Percentiles rank a stretch among this genome's conserved stretches.
Evolutionary conservation across 1,140 invertebrate genomes (phyloP).

Genomic region (Micrasema minimum): DNA sequence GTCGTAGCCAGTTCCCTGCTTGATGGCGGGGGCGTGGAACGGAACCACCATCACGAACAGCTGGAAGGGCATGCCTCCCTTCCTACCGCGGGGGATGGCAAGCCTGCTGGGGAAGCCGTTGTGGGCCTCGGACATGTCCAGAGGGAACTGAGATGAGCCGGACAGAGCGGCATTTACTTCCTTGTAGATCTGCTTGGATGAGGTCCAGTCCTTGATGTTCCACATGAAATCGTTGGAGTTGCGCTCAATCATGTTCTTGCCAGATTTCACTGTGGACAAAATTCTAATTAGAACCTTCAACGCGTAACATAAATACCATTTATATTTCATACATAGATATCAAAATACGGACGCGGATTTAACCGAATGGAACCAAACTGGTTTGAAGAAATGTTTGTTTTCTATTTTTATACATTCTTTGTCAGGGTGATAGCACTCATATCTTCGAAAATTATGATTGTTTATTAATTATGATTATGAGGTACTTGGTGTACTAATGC

Average conservation of each 20-base stretch:
- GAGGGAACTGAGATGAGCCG: conserved; percentile 56
- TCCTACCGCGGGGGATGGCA: conserved; percentile 70
- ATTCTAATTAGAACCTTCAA: conserved; percentile 7
- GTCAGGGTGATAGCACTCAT: too few relatives aligned
- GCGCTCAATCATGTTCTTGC: conserved; percentile 69
- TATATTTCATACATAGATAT: too few relatives aligned
- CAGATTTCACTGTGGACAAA: conserved; percentile 59
- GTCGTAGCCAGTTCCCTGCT: conserved; percentile 58
- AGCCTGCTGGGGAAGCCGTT: conserved; percentile 72
- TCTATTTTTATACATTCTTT: too few relatives aligned
- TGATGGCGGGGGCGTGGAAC: conserved; percentile 58
- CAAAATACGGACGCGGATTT: too few relatives aligned
- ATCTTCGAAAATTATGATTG: too few relatives aligned
- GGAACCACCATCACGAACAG: conserved; percentile 70
- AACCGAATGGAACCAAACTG: too few relatives aligned
- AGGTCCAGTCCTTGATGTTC: conserved; percentile 60
- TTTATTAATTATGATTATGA: too few relatives aligned
- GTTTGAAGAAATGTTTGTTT: too few relatives aligned
- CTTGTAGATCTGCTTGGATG: conserved; percentile 58
- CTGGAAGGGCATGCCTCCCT: conserved; percentile 70
- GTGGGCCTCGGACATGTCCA: conserved; percentile 58
- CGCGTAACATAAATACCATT: too few relatives aligned
- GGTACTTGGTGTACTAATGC: too few relatives aligned
- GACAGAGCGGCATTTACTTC: conserved; percentile 58
- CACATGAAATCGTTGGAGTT: conserved; percentile 67